Percentiles rank a stretch among this genome's conserved stretches.
Conservation (phyloP, 2,113 vertebrate genomes). For the Gobiocypris rarus region DNA sequence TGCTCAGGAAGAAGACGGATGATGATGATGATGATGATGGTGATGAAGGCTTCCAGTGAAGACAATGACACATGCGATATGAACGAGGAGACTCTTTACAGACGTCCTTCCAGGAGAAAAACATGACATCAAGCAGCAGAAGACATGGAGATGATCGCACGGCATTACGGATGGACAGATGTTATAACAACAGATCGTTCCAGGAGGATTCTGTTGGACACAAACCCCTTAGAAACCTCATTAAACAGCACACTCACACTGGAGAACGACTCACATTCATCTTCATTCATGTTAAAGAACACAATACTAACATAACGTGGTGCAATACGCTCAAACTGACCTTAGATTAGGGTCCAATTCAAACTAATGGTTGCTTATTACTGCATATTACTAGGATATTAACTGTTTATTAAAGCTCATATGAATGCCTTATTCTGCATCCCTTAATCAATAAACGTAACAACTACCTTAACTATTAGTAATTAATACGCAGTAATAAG, state of each 20-base stretch:
- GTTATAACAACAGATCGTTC: conserved; percentile 63
- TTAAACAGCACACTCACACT: not conserved
- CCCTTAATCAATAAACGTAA: too few species aligned
- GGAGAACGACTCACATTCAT: not conserved
- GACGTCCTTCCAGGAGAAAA: not conserved
- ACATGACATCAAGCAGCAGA: not conserved
- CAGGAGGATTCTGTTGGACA: not conserved
- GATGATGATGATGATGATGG: conserved; percentile 3
- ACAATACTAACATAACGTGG: not conserved
- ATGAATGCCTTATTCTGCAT: too few species aligned
- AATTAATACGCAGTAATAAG: too few species aligned
- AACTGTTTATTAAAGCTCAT: too few species aligned
- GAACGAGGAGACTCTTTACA: not conserved
- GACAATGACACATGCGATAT: not conserved
- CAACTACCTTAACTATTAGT: too few species aligned
- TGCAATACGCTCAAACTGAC: not conserved
- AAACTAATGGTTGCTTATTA: too few species aligned
- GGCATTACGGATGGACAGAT: conserved; percentile 69
- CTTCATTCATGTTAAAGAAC: not conserved
- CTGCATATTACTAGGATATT: too few species aligned
- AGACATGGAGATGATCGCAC: conserved; percentile 50
- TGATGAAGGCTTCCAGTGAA: not conserved
- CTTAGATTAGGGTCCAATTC: not conserved
- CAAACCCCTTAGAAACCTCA: not conserved
- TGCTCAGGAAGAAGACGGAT: not conserved